Conservation (phyloP, 2,888 invertebrate genomes). For the Sesia bembeciformis region DNA sequence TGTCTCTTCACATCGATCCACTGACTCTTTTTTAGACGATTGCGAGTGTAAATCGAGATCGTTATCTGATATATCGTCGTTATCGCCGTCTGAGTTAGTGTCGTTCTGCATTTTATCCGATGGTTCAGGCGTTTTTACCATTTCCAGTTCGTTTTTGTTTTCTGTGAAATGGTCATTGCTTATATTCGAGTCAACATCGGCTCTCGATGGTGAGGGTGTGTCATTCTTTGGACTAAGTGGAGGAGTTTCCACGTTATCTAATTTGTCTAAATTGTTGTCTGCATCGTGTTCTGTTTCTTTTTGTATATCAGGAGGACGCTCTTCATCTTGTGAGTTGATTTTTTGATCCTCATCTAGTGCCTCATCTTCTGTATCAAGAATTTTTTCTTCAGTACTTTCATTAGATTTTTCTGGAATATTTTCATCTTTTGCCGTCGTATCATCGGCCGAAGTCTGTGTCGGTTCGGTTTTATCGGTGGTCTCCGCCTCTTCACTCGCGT, state of each 20-base stretch:
- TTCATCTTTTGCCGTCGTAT: neutral
- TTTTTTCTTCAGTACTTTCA: neutral
- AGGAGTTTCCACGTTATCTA: neutral
- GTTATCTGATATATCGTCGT: conserved; percentile 3
- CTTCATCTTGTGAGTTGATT: neutral
- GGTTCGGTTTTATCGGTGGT: neutral
- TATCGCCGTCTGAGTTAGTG: neutral
- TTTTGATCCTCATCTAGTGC: conserved; percentile 7
- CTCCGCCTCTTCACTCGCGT: conserved; percentile 50
- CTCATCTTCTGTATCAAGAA: conserved; percentile 6
- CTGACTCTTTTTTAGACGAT: conserved; percentile 23
- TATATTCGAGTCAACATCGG: neutral
- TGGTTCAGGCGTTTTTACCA: neutral
- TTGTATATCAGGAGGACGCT: neutral
- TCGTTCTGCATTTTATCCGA: neutral
- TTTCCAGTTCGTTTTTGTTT: neutral
- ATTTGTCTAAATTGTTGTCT: neutral
- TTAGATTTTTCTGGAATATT: neutral
- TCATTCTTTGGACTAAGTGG: neutral
- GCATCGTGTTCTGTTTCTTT: neutral
- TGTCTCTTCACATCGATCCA: neutral
- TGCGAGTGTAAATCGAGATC: conserved; percentile 3
- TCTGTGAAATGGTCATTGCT: neutral
- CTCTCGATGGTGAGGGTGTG: neutral
- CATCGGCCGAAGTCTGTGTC: conserved; percentile 2